Evolutionary conservation across 2,797 vertebrate genomes (phyloP).

Genomic region (Phataginus tetradactyla): DNA sequence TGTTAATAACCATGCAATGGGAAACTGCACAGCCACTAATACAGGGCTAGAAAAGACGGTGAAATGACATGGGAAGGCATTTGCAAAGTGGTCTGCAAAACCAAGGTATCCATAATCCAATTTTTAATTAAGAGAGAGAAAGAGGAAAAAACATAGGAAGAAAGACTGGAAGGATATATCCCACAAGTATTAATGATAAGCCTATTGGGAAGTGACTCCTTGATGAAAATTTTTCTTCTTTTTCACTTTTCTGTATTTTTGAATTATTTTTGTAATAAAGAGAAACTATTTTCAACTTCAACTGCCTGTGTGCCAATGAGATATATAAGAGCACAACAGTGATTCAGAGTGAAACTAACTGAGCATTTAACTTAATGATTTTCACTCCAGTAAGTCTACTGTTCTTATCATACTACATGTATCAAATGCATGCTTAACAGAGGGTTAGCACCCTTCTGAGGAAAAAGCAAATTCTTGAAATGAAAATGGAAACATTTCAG

Average conservation of each 20-base stretch:
- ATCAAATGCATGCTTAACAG: background rate
- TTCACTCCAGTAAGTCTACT: background rate
- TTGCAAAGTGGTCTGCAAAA: background rate
- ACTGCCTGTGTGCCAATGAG: background rate
- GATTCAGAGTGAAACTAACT: background rate
- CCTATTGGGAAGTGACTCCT: background rate
- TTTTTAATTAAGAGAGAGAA: background rate
- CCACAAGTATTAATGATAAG: background rate
- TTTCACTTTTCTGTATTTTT: background rate
- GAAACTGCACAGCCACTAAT: background rate
- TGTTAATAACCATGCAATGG: background rate
- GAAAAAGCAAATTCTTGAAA: constrained; percentile 35
- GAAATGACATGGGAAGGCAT: background rate
- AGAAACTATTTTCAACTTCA: constrained; percentile 37
- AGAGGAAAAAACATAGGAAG: background rate
- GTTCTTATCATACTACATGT: background rate
- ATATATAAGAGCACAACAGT: background rate
- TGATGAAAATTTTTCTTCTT: background rate
- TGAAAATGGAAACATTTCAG: constrained; percentile 49
- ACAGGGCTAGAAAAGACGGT: background rate
- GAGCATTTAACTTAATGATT: background rate
- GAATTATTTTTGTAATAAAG: constrained; percentile 6
- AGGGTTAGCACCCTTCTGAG: background rate
- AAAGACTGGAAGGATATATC: background rate
- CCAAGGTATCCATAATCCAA: background rate